Evolutionary conservation across 1,140 invertebrate genomes (phyloP), one percentile per base, ranked within the genome.

Genomic region (Nixonia krombeini): DNA sequence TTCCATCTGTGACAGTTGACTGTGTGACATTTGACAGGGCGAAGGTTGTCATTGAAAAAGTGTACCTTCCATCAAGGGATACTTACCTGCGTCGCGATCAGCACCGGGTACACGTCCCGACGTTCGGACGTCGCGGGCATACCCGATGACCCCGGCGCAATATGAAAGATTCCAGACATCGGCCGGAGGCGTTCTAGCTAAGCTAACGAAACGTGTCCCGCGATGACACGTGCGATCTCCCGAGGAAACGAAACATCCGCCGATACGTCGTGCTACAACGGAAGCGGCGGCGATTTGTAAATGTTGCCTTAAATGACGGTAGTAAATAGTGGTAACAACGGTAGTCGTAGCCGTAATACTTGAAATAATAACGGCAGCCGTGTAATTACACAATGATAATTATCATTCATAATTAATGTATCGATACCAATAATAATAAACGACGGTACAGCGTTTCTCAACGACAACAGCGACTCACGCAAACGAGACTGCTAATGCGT

Each of bases 261-360:
- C 57, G 57, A 61, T n/a, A n/a, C n/a, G n/a, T 52, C 61, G 31
- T 35, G 37, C 50, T 58, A 57, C 29, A 63, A 59, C 46, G 61
- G 51, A 53, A 51, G 17, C 55, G 42, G 26, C 49, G 47, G 45
- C 59, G 53, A 41, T 72, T 65, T 76, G n/a, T 81, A 77, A 72
- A 61, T 59, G 69, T 80, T 75, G 69, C 70, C 58, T 70, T 79
- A 76, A n/a, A n/a, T n/a, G n/a, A 71, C 64, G 70, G 42, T 50
- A 70, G 65, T 63, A 66, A 80, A 49, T 78, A 80, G 52, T 78
- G 70, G 70, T 74, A 76, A 81, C 76, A 72, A 69, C 77, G 74
- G 70, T 76, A 79, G 61, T 75, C 62, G 49, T 70, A 68, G 55
- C 64, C 51, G 29, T 80, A 79, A 82, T 79, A 79, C 71, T 81